Evolutionary conservation across 1,140 invertebrate species (phyloP), one percentile per base, ranked within the genome.

Genomic region (Glomeris maerens): DNA sequence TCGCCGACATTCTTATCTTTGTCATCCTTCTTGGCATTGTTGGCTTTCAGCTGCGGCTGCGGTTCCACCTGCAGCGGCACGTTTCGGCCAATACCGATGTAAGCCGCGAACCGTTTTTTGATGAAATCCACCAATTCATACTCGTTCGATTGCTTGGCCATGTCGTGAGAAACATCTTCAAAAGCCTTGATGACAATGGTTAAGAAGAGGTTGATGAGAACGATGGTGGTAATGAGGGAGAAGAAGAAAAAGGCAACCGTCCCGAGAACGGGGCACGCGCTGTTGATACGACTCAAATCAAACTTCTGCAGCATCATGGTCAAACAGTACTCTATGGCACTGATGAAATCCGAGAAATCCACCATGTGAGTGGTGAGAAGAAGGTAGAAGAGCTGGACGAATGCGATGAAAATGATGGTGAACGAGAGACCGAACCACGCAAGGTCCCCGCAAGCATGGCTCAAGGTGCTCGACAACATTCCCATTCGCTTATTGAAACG

Each of bases 121-220:
- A 67, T 54, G 48, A 63, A 67, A 14, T 57, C 56, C 14, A 65
- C 52, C 50, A 67, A 58, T 40, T 64, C 58, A 28, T 63, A 61
- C 21, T 66, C 66, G 40, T 62, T 63, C 2, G 58, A 54, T 31
- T 62, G 57, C 2, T 50, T 59, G 3, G 49, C 46, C 5, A 58
- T 47, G 41, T 66, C 61, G 7, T 55, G 38, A 36, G 64, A 58
- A 13, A 66, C 62, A 13, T 58, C 53, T 52, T 66, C 58, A 60
- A 76, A 76, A 0, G 71, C 65, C 40, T 71, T 68, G 27, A 74
- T 72, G 27, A 77, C 67, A 50, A 77, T 74, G 0, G 73, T 74
- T 14, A 77, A 60, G 58, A 76, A 72, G 59, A 76, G 72, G 58
- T 76, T 77, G 49, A 77, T 63, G 20, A 76, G 62, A 40, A 77